Percentiles rank a stretch among this genome's conserved stretches.
Evolutionary conservation across 2,113 vertebrate species (phyloP).

Genomic region (Zonotrichia leucophrys): DNA sequence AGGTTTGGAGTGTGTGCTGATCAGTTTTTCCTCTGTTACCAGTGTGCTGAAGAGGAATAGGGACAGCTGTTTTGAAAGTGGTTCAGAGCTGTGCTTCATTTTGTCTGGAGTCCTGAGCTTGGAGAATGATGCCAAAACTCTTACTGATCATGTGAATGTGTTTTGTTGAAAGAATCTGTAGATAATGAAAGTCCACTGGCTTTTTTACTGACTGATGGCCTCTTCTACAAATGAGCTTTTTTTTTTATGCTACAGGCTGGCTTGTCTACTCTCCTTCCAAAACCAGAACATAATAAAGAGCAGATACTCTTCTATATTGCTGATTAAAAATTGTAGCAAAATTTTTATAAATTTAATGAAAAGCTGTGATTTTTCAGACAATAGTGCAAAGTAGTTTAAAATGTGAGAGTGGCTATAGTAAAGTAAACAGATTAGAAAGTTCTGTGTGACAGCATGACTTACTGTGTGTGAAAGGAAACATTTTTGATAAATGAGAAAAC

Average conservation of each 20-base stretch:
- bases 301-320: not conserved
- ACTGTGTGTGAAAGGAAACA: not conserved
- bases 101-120: not conserved
- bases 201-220: not conserved
- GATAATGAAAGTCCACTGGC: not conserved
- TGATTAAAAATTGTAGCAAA: not conserved
- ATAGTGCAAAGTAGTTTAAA: not conserved
- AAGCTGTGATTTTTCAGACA: not conserved
- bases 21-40: not conserved
- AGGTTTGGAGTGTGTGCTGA: not conserved
- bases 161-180: constrained; percentile 24
- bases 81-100: constrained; percentile 35
- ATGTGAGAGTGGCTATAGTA: not conserved
- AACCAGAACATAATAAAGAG: not conserved
- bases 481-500: not conserved
- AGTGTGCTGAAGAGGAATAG: not conserved
- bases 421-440: not conserved
- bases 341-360: not conserved
- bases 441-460: not conserved
- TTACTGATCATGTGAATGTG: constrained; percentile 9
- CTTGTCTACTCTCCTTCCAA: not conserved
- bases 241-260: not conserved
- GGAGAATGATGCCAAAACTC: not conserved
- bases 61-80: constrained; percentile 22
- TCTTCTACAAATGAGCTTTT: not conserved